Conservation (phyloP, 53 echinoderm and acorn worm genomes). For the Astropecten irregularis region DNA sequence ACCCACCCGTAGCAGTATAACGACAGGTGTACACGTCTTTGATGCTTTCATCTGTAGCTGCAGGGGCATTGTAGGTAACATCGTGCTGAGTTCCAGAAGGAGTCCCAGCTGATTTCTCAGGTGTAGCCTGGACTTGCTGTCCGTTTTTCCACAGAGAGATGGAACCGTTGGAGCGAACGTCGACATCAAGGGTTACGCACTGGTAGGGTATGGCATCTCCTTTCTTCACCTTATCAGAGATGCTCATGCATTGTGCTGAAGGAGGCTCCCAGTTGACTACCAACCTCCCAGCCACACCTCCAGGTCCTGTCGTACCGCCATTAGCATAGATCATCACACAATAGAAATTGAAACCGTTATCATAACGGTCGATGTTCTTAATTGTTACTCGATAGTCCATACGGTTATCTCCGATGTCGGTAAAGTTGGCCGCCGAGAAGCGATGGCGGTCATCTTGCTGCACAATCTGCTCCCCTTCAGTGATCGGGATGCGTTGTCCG, state of each 20-base stretch:
- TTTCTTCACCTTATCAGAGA: background rate
- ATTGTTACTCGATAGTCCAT: background rate
- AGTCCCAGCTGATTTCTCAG: background rate
- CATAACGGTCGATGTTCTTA: background rate
- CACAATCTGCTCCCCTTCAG: background rate
- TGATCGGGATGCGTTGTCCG: background rate
- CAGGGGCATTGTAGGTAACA: background rate
- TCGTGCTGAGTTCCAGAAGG: background rate
- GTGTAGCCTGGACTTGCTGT: background rate
- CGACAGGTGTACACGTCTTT: background rate
- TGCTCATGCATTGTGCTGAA: background rate
- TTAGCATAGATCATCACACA: background rate
- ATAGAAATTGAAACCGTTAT: background rate
- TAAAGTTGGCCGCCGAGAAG: background rate
- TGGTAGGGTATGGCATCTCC: background rate
- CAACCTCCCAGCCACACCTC: background rate
- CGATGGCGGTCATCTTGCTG: background rate
- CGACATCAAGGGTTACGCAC: background rate
- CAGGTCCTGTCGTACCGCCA: background rate
- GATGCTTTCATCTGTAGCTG: background rate
- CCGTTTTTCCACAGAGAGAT: conserved; percentile 3
- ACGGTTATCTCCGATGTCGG: background rate
- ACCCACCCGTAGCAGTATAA: background rate
- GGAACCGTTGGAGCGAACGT: conserved; percentile 4
- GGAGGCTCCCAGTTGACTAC: background rate